Conservation (phyloP, 2,888 invertebrate genomes). For the Axea sp. region DNA sequence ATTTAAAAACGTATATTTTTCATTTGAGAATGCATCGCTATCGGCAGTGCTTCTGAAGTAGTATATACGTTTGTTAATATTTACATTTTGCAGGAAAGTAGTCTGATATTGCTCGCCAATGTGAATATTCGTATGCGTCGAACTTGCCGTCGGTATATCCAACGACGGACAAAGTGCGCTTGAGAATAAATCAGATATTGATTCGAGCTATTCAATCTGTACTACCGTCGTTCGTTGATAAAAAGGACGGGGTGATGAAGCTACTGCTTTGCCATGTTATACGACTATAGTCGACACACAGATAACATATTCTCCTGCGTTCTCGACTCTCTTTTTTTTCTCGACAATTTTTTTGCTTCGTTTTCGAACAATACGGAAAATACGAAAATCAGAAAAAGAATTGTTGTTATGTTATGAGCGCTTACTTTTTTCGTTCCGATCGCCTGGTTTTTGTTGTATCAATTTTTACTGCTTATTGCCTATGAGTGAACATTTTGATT, state of each 20-base stretch:
- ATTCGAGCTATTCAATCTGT: conserved; percentile 69
- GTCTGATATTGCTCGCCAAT: conserved; percentile 61
- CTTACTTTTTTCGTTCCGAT: conserved; percentile 13
- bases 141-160: conserved; percentile 56
- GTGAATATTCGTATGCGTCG: conserved; percentile 62
- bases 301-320: conserved; percentile 51
- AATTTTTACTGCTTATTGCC: conserved; percentile 53
- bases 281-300: conserved; percentile 50
- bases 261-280: conserved; percentile 57
- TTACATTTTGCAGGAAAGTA: conserved; percentile 59
- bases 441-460: conserved; percentile 22
- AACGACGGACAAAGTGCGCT: conserved; percentile 63
- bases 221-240: conserved; percentile 61
- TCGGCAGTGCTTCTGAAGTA: conserved; percentile 54
- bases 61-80: conserved; percentile 62
- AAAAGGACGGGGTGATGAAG: conserved; percentile 61
- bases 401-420: conserved; percentile 45
- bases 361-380: conserved; percentile 50
- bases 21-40: conserved; percentile 59
- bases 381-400: conserved; percentile 52
- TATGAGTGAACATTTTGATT: conserved; percentile 30
- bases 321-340: conserved; percentile 30
- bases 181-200: conserved; percentile 71
- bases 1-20: conserved; percentile 62
- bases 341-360: conserved; percentile 25